Conservation (phyloP, 1,140 invertebrate genomes). For the Lycorma delicatula region DNA sequence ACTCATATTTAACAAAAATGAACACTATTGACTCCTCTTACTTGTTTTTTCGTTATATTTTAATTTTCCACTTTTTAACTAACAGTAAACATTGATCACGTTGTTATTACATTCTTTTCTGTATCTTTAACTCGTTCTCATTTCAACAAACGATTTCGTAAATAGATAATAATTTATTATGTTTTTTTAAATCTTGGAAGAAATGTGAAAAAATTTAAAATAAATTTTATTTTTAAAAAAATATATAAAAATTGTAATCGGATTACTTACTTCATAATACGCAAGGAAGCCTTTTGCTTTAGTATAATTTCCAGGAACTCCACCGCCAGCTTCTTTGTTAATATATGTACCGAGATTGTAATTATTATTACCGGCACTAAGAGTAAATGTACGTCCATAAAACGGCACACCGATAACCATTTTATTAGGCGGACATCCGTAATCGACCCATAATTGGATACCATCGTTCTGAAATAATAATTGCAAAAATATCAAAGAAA, state of each 20-base stretch:
- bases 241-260: neutral
- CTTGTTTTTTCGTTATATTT: too few relatives aligned
- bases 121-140: too few relatives aligned
- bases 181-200: neutral
- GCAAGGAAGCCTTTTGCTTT: constrained; percentile 47
- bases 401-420: constrained; percentile 60
- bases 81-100: too few relatives aligned
- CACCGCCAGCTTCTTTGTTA: constrained; percentile 72
- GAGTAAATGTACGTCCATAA: constrained; percentile 45
- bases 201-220: neutral
- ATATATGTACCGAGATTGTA: constrained; percentile 61
- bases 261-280: constrained; percentile 66
- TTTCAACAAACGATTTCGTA: too few relatives aligned
- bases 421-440: constrained; percentile 78
- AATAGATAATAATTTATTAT: too few relatives aligned
- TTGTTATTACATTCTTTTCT: too few relatives aligned
- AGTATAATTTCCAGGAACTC: constrained; percentile 72
- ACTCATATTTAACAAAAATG: too few relatives aligned
- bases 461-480: constrained; percentile 61
- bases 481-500: too few relatives aligned
- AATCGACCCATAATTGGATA: constrained; percentile 71
- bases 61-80: too few relatives aligned
- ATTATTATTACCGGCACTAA: constrained; percentile 62
- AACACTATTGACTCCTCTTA: too few relatives aligned
- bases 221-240: constrained; percentile 1